Evolutionary conservation across 2,888 invertebrate species (phyloP), one percentile per base, ranked within the genome.

Genomic region (Petrolisthes cinctipes): DNA sequence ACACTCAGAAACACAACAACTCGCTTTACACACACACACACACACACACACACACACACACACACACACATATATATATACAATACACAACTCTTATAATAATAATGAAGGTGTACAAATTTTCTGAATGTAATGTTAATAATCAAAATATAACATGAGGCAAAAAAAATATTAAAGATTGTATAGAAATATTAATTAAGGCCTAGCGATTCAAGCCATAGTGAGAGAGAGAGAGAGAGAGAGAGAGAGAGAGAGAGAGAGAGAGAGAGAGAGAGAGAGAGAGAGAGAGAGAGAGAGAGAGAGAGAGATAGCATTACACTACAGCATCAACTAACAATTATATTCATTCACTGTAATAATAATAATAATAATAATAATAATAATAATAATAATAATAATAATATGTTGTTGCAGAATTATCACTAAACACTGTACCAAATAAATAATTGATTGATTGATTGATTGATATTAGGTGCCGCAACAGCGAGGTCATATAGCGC

Each of bases 21-120:
- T 66, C 61, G 23, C 57, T 75, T 81, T 1, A 4, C n/a, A 79
- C 7, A 9, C 9, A 81, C 14, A 81, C 20, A 81, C n/a, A 57
- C n/a, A 81, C 14, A 81, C 23, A 20, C 57, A 17, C n/a, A 82
- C n/a, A 66, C 14, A 68, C 23, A 82, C 23, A 82, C 54, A 82
- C 56, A 68, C 56, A 68, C n/a, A 81, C 57, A 57, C n/a, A 4
- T 75, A 23, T 61, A 76, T 14, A 9, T 14, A 37, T 53, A 61
- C n/a, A n/a, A 20, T 68, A 61, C 54, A 75, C 7, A 7, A 14
- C 11, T 20, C 17, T 56, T 56, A 20, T 5, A 14, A 83, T 11
- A 17, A 5, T 75, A 53, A 75, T 4, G 57, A 53, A 80, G 54
- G 51, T 56, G 4, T 56, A 79, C 9, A 2, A 23, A n/a, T 7